These are phyloP conservation scores for Sylvietta virens DNA, from an alignment of 2,113 vertebrate genomes.

Conservation along the genomic window DNA sequence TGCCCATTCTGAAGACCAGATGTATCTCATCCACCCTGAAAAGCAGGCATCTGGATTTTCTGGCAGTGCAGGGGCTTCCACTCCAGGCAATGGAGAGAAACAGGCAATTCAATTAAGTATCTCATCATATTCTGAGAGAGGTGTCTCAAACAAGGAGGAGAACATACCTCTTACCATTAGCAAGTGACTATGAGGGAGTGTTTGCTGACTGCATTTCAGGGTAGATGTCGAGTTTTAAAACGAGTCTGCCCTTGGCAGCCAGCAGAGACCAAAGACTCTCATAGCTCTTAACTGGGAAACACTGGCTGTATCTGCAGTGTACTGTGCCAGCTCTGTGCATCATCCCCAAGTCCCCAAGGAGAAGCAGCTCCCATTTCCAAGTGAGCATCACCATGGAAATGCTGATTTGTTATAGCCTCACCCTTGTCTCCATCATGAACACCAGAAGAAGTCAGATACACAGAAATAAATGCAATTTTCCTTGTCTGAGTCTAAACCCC, in stretches of 20 bases:
- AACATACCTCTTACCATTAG: not conserved
- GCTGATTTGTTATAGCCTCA: not conserved
- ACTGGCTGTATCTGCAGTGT: not conserved
- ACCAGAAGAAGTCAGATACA: not conserved
- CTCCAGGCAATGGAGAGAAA: not conserved
- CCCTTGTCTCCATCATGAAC: not conserved
- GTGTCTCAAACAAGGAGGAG: not conserved
- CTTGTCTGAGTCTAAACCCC: not conserved
- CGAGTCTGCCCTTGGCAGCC: not conserved
- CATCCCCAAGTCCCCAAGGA: not conserved
- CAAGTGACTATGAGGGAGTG: rapidly evolving
- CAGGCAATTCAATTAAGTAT: not conserved
- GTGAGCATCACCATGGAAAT: not conserved
- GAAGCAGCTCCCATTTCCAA: not conserved
- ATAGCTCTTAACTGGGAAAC: not conserved
- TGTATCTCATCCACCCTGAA: not conserved
- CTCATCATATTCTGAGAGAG: not conserved
- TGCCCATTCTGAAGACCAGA: not conserved
- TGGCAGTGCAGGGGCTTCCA: not conserved
- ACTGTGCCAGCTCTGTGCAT: not conserved
- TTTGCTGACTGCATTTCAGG: not conserved
- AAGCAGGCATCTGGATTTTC: not conserved
- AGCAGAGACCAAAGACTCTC: not conserved
- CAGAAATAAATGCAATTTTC: too few species aligned
- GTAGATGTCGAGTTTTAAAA: not conserved